Percentiles rank a stretch among this genome's conserved stretches.
Conservation (phyloP, 2,888 invertebrate species). For the Cosmorhoe ocellata region DNA sequence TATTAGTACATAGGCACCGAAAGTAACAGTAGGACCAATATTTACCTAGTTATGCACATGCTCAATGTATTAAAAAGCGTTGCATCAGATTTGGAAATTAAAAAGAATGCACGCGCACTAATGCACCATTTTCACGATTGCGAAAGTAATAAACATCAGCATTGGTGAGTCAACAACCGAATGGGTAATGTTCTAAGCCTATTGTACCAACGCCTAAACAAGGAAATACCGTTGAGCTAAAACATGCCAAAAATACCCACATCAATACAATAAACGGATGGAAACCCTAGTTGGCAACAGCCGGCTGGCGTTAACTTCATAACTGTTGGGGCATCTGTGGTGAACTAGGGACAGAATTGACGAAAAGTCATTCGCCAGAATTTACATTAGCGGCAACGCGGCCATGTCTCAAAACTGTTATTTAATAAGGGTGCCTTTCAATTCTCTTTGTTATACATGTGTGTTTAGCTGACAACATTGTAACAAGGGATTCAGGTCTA, state of each 20-base stretch:
- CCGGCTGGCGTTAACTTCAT: slow-evolving; percentile 15
- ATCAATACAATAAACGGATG: slow-evolving; percentile 41
- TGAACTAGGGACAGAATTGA: slow-evolving; percentile 12
- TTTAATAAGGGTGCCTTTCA: slow-evolving; percentile 14
- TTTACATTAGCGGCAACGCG: slow-evolving; percentile 6
- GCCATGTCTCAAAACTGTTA: slow-evolving; percentile 15
- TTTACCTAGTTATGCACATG: too few species aligned
- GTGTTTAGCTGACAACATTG: slow-evolving; percentile 19
- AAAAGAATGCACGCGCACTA: too few species aligned
- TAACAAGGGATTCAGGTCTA: slow-evolving; percentile 16
- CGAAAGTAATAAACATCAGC: slow-evolving; percentile 43
- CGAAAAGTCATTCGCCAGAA: slow-evolving; percentile 18
- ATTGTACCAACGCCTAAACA: slow-evolving; percentile 50
- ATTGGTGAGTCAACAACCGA: slow-evolving; percentile 40
- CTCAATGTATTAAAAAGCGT: too few species aligned
- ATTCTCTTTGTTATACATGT: neutral
- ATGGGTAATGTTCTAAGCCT: slow-evolving; percentile 46
- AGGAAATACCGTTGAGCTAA: slow-evolving; percentile 59
- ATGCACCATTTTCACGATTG: slow-evolving; percentile 15
- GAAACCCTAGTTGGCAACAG: slow-evolving; percentile 32
- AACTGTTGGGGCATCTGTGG: slow-evolving; percentile 12
- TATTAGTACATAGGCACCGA: too few species aligned
- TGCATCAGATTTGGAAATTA: too few species aligned
- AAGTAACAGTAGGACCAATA: too few species aligned
- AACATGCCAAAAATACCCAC: slow-evolving; percentile 63